phyloP scores from a whole-genome alignment of 2,888 invertebrate species.

The Napeogenes inachia region DNA sequence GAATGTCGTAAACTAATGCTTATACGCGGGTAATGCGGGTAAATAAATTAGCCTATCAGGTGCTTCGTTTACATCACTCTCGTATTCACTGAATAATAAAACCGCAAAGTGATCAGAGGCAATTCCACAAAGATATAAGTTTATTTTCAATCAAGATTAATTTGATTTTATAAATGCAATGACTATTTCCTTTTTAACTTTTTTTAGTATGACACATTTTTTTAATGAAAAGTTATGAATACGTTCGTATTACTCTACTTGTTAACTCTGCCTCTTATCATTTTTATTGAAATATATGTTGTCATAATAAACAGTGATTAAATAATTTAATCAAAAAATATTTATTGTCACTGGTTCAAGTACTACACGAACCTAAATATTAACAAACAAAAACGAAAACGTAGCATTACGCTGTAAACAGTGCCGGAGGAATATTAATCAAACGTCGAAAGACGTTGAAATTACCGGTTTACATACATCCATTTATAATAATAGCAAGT shows the following conservation, averaged over 20 bases:
- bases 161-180: too few species aligned
- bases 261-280: too few species aligned
- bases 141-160: too few species aligned
- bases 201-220: too few species aligned
- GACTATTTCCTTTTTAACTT: too few species aligned
- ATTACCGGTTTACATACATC: background rate
- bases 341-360: too few species aligned
- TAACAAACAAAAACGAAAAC: background rate
- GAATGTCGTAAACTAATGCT: slow-evolving; percentile 26
- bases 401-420: background rate
- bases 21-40: slow-evolving; percentile 25
- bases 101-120: slow-evolving; percentile 9
- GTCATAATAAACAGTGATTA: too few species aligned
- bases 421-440: background rate
- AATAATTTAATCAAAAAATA: too few species aligned
- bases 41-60: slow-evolving; percentile 30
- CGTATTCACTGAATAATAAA: slow-evolving; percentile 8
- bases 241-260: too few species aligned
- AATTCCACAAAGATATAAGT: too few species aligned
- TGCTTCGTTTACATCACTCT: slow-evolving; percentile 17
- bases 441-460: background rate
- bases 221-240: too few species aligned
- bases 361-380: background rate
- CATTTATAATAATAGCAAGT: slow-evolving; percentile 4
- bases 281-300: too few species aligned